Conservation (phyloP, 2,113 vertebrate genomes). For the Tetraodon nigroviridis region DNA sequence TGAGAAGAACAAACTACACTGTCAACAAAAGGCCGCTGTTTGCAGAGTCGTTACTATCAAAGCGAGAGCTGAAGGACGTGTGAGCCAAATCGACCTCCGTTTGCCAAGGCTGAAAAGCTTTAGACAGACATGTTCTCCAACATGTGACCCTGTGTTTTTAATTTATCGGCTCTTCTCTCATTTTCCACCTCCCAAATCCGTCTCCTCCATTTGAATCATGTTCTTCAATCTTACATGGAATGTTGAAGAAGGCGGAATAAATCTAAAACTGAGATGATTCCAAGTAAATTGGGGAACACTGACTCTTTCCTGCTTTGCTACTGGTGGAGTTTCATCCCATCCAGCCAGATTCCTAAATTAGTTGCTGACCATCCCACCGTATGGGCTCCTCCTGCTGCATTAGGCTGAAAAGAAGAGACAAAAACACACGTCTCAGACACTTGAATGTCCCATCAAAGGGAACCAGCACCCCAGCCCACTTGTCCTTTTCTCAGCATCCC, state of each 20-base stretch:
- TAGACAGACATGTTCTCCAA: conserved; percentile 24
- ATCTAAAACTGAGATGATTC: too few relatives aligned
- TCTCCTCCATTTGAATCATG: conserved; percentile 42
- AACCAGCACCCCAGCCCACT: conserved; percentile 40
- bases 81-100: conserved; percentile 31
- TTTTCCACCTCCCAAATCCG: conserved; percentile 40
- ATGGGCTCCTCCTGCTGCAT: conserved; percentile 17
- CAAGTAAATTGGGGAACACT: too few relatives aligned
- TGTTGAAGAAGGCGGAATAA: background rate
- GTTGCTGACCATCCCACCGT: conserved; percentile 21
- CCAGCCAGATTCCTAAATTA: conserved; percentile 31
- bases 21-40: conserved; percentile 28
- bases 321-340: conserved; percentile 34
- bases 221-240: conserved; percentile 25
- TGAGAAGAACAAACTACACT: conserved; percentile 17
- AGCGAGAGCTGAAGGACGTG: conserved; percentile 14
- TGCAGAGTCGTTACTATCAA: conserved; percentile 32
- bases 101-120: conserved; percentile 28
- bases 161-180: conserved; percentile 25
- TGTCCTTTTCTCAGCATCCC: conserved; percentile 51
- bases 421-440: conserved; percentile 39
- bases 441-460: conserved; percentile 48
- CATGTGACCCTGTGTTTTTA: conserved; percentile 44
- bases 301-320: background rate
- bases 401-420: conserved; percentile 20